Evolutionary conservation across 1,140 invertebrate species (phyloP), one percentile per base, ranked within the genome.

Genomic region (Euura saliciscinereae): DNA sequence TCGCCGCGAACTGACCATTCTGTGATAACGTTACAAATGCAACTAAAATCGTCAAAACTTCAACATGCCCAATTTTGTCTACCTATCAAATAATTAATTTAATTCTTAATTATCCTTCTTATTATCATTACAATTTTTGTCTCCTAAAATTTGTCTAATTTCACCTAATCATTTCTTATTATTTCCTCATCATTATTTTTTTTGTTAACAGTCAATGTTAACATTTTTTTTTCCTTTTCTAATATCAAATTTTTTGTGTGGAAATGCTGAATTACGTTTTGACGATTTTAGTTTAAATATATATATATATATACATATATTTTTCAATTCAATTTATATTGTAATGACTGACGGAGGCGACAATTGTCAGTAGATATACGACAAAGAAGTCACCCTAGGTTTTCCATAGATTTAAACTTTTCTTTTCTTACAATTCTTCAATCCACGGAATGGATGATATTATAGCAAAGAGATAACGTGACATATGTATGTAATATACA

Each of bases 311-410:
- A 59, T 59, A 2, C 11, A 51, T 51, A 51, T 51, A 51, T 51
- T 59, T 59, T 59, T 59, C 13, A 0, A 11, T 11, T 11, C 13
- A 11, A 59, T 59, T 59, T 59, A 59, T 1, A n/a, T n/a, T 59
- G 51, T 59, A 59, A 59, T 59, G 51, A 59, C 51, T 59, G 51
- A 59, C 51, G 13, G 13, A 59, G 51, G 51, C 13, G 51, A 59
- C 51, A 59, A 59, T 59, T 59, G 51, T 59, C 51, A 59, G 51
- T 59, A 59, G 51, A 59, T 59, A 59, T 59, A 59, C 51, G 51
- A 59, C 51, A 59, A 28, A 28, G 28, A 28, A 28, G 51, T 59
- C 51, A 59, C 51, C 6, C 51, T 59, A 59, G 51, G 51, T 59
- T 59, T 59, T 11, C 51, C 51, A 8, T 59, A 59, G 51, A 59